Evolutionary conservation across 2,113 vertebrate species (phyloP), one percentile per base, ranked within the genome.

Genomic region (Tursiops truncatus): DNA sequence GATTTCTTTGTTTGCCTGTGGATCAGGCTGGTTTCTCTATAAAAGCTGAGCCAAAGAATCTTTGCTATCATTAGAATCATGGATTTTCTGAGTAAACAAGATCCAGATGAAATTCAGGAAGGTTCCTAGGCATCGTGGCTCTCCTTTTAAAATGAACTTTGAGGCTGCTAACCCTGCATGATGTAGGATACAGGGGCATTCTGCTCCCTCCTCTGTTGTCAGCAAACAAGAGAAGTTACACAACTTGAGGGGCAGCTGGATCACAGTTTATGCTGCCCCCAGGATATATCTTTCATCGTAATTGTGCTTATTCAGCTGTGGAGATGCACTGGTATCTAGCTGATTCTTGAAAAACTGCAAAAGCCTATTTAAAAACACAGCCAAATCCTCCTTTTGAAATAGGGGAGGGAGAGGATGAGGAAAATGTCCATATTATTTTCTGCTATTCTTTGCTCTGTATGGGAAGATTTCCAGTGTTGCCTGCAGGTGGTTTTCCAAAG

Each of bases 261-360:
- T 71, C 53, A 62, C 44, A 77, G 41, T 58, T 89, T 65, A 74
- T 18, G 33, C n/a, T 88, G 87, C 80, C 90, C 76, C 63, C 13
- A 53, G 97, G 96, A 82, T 28, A 28, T 20, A 53, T 15, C 77
- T 98, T 96, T 97, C 94, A 97, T 97, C 87, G 93, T 84, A 56
- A 81, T 70, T 81, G 83, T 97, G 97, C 97, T 97, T 97, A 76
- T 92, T 97, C 96, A 97, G 95, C 98, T 97, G 97, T 83, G 70
- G 60, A 41, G 67, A 77, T 63, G 44, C 44, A 23, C 4, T 47
- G 26, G 76, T 62, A 90, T 94, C 80, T 96, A 88, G 87, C 76
- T 95, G 83, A 92, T 77, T 93, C 80, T 91, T 97, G 63, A 89
- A 87, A 91, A 94, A 94, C 56, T 65, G 89, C 68, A 96, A 74